phyloP scores from a whole-genome alignment of 2,113 vertebrate species.

The Phoxinus phoxinus region DNA sequence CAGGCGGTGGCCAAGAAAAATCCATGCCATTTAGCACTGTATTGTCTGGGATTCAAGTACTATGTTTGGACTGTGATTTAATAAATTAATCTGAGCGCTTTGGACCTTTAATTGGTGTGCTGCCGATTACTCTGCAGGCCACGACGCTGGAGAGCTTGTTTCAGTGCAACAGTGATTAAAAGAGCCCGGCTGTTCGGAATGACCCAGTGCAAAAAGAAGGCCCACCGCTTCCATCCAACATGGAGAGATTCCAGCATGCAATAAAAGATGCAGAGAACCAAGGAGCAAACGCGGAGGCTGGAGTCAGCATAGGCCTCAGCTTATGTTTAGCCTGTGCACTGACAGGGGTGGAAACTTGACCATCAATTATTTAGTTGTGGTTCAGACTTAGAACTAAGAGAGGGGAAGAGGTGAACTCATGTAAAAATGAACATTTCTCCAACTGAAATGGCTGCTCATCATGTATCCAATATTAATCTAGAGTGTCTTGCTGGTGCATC shows the following conservation, averaged over 20 bases:
- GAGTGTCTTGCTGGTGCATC: conserved; percentile 33
- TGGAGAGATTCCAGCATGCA: conserved; percentile 32
- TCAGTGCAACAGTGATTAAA: conserved; percentile 23
- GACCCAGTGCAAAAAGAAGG: conserved; percentile 27
- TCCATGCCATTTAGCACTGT: conserved; percentile 49
- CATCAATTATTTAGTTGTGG: conserved; percentile 52
- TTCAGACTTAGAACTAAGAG: conserved; percentile 24
- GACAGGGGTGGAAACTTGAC: conserved; percentile 15
- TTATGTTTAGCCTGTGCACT: conserved; percentile 26
- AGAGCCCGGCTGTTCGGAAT: conserved; percentile 27
- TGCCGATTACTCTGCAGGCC: conserved; percentile 31
- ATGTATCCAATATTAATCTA: conserved; percentile 32
- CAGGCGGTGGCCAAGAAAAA: conserved; percentile 44
- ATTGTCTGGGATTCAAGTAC: conserved; percentile 46
- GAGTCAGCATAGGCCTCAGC: neutral
- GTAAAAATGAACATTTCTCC: conserved; percentile 43
- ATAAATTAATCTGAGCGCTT: conserved; percentile 53
- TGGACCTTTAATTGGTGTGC: conserved; percentile 52
- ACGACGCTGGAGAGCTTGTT: conserved; percentile 10
- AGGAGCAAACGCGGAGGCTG: neutral
- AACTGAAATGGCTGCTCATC: conserved; percentile 28
- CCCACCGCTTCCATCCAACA: neutral
- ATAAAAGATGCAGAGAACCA: conserved; percentile 34
- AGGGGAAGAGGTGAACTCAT: conserved; percentile 36
- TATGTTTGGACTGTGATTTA: conserved; percentile 49